Evolutionary conservation across 2,797 vertebrate genomes (phyloP), one percentile per base, ranked within the genome.

Genomic region (Silurus aristotelis): DNA sequence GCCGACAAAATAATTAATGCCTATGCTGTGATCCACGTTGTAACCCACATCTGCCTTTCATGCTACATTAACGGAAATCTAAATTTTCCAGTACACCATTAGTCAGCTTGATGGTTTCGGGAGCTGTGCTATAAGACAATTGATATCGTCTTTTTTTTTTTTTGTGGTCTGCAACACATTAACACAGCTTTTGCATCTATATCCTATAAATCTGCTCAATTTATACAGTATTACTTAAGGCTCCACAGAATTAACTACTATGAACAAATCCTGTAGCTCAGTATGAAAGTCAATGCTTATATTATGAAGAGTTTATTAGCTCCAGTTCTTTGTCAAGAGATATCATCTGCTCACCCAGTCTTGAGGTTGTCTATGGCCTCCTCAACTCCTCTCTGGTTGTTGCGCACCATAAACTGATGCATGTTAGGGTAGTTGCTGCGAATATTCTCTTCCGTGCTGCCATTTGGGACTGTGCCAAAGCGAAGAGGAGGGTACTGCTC

Each of bases 371-470:
- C 96, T 27, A 97, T 96, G n/a, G 97, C 97, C 80, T 98, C 97
- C 91, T 98, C 97, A 67, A 98, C 97, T 0, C 96, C 95, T 77
- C 96, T 96, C 94, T 98, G 97, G 93, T 98, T 98, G 94, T 97
- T 96, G 60, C 95, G 95, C 84, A 96, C 95, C 97, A 98, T 98
- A 91, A 97, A 97, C 90, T 96, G 96, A 89, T 98, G 97, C 97
- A 98, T 98, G 92, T 95, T 96, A 22, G 97, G 96, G 83, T 98
- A 98, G 91, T 98, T 98, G 92, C 96, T 97, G 87, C 96, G 96
- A 85, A 98, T 98, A 90, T 98, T 98, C 91, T 97, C 96, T 93
- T 98, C 97, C 0, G 97, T 98, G 93, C 97, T 98, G 67, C 97
- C 97, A 15, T 98, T 98, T 20, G 97, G 97, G 87, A 98, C 97